These are phyloP conservation scores for Proteles cristata DNA, from an alignment of 2,113 vertebrate genomes.

Conservation along the genomic window DNA sequence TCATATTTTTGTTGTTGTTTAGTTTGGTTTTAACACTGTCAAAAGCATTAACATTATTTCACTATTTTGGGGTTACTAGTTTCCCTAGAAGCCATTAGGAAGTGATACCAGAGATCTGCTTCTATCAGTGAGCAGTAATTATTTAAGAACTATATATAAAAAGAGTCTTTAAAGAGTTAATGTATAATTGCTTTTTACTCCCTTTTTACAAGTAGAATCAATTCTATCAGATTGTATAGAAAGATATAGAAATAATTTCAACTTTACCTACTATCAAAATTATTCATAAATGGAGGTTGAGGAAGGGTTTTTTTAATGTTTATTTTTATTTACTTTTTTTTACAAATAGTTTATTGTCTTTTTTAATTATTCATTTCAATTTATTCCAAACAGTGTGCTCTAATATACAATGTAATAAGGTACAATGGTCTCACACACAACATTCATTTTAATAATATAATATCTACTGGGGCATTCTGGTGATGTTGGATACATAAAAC, in stretches of 20 bases:
- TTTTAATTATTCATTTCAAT: conserved; percentile 68
- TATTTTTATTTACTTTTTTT: too few species aligned
- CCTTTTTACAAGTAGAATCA: background rate
- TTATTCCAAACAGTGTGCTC: conserved; percentile 53
- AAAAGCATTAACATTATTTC: background rate
- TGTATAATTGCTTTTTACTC: background rate
- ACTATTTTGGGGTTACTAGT: background rate
- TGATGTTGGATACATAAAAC: conserved; percentile 44
- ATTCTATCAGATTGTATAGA: background rate
- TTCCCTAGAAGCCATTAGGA: background rate
- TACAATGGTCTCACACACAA: conserved; percentile 46
- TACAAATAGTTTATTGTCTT: too few species aligned
- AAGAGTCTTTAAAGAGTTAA: background rate
- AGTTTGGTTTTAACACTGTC: background rate
- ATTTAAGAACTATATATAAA: conserved; percentile 4
- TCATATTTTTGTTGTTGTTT: background rate
- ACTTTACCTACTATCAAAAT: conserved; percentile 21
- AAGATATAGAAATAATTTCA: background rate
- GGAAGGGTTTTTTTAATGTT: too few species aligned
- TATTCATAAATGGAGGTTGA: background rate
- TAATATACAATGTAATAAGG: conserved; percentile 43
- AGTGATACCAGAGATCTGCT: background rate
- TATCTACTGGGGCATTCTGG: conserved; percentile 42
- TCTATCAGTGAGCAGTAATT: background rate
- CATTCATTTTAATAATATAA: conserved; percentile 66